These are phyloP conservation scores for Thomomys bottae DNA, from an alignment of 2,113 vertebrate species.

Conservation along the genomic window DNA sequence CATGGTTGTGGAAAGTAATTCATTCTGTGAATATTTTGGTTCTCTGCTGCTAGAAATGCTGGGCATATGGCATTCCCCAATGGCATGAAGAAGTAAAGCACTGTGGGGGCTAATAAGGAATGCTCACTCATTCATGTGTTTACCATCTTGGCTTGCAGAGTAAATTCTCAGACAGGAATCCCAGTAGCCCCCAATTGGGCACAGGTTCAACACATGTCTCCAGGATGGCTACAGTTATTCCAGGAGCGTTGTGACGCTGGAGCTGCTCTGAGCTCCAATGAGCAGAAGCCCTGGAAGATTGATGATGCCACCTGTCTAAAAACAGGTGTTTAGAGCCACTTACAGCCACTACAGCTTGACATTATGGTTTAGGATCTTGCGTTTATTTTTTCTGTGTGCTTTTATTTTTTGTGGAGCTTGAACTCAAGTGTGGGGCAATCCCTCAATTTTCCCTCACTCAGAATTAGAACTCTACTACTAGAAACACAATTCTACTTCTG, in stretches of 20 bases:
- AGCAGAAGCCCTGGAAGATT: background rate
- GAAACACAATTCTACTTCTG: too few relatives aligned
- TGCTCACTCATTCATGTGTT: conserved; percentile 43
- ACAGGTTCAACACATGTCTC: background rate
- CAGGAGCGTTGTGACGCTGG: background rate
- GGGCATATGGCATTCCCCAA: conserved; percentile 76
- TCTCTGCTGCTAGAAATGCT: conserved; percentile 60
- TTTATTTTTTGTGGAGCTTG: too few relatives aligned
- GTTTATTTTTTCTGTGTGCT: too few relatives aligned
- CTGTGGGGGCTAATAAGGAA: conserved; percentile 45
- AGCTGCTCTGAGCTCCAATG: background rate
- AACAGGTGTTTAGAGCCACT: background rate
- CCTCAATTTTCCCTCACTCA: too few relatives aligned
- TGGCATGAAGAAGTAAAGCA: conserved; percentile 43
- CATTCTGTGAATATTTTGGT: conserved; percentile 71
- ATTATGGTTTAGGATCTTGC: background rate
- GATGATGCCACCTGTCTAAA: background rate
- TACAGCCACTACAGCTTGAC: background rate
- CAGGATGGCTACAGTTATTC: background rate
- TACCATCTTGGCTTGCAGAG: conserved; percentile 57
- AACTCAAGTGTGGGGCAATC: too few relatives aligned
- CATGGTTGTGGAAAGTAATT: conserved; percentile 67
- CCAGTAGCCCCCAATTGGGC: background rate
- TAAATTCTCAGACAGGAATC: conserved; percentile 48
- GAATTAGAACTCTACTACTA: too few relatives aligned